Evolutionary conservation across 2,113 vertebrate genomes (phyloP).

Genomic region (Gambusia holbrooki): DNA sequence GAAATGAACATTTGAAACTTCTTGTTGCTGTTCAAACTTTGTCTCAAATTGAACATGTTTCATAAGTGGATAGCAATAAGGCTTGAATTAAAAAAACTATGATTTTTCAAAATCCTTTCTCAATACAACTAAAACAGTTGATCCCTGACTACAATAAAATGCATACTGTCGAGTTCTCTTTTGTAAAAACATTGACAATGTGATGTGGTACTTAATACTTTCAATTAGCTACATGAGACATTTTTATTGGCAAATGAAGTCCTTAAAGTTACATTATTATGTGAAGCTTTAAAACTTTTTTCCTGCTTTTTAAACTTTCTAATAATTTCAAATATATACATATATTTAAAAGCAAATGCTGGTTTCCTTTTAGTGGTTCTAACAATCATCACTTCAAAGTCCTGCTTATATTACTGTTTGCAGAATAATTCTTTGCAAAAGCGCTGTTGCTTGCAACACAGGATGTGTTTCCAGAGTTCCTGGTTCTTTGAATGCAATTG

Average conservation of each 20-base stretch:
- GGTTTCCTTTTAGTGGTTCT: background rate
- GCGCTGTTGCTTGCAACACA: slow-evolving; percentile 57
- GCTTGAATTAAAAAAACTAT: no score
- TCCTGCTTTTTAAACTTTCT: background rate
- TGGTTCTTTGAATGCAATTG: slow-evolving; percentile 69
- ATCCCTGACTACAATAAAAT: background rate
- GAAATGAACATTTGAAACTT: no score
- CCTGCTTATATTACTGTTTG: background rate
- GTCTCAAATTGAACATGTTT: no score
- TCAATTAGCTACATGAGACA: background rate
- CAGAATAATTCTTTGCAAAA: slow-evolving; percentile 27
- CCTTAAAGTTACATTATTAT: background rate
- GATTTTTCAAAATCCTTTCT: no score
- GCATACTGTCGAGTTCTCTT: background rate
- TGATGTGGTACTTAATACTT: no score
- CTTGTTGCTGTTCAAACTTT: no score
- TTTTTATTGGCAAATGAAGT: background rate
- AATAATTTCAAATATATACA: background rate
- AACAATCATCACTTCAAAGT: background rate
- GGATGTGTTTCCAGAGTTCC: slow-evolving; percentile 69
- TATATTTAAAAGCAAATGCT: background rate
- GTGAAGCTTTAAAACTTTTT: background rate
- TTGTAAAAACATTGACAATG: background rate
- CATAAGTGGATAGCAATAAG: no score
- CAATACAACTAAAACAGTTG: background rate